Evolutionary conservation across 2,113 vertebrate genomes (phyloP).

Genomic region (Apodemus speciosus): DNA sequence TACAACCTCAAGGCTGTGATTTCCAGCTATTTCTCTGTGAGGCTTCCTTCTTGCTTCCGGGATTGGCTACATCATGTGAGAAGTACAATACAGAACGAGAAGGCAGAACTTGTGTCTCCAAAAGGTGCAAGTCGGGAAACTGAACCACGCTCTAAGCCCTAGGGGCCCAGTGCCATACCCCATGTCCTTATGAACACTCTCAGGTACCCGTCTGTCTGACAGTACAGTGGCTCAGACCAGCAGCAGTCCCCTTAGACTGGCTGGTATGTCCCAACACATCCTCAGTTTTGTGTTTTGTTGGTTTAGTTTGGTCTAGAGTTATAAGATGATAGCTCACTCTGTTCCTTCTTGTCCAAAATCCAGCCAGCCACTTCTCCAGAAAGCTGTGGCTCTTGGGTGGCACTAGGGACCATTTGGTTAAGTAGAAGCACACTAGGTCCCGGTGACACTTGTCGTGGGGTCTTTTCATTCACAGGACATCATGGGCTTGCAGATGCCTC

Average conservation of each 20-base stretch:
- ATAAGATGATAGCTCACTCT: not conserved
- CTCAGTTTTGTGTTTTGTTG: not conserved
- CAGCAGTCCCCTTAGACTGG: not conserved
- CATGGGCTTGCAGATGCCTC: not conserved
- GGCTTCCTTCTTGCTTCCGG: not conserved
- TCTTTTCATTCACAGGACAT: not conserved
- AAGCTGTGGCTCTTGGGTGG: not conserved
- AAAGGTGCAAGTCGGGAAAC: not conserved
- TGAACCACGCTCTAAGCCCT: rapidly evolving
- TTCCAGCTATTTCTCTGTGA: not conserved
- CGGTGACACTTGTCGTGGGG: rapidly evolving
- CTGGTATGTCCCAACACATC: not conserved
- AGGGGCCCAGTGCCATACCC: rapidly evolving
- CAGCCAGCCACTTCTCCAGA: not conserved
- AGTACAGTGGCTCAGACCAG: not conserved
- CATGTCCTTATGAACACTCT: not conserved
- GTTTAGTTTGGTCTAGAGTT: not conserved
- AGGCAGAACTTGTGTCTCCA: not conserved
- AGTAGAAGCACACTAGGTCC: not conserved
- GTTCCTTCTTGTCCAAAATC: not conserved
- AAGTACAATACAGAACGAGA: not conserved
- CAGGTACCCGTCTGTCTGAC: not conserved
- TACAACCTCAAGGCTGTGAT: not conserved
- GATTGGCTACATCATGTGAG: not conserved
- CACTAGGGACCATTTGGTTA: rapidly evolving